These are phyloP conservation scores for Syndactyla subalaris DNA, from an alignment of 2,797 vertebrate genomes.

Conservation along the genomic window DNA sequence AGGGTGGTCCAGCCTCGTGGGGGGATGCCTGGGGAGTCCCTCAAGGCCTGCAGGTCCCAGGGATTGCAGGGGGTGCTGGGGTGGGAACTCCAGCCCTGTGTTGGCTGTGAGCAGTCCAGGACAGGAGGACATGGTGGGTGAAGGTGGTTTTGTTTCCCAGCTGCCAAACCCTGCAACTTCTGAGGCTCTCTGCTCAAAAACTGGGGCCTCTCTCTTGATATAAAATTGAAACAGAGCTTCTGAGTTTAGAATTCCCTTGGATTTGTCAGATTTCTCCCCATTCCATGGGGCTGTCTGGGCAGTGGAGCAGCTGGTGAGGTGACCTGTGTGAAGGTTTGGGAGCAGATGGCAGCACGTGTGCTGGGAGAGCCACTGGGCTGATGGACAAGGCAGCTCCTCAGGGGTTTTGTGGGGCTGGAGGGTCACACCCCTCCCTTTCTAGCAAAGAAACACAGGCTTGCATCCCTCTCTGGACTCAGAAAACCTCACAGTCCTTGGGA, in stretches of 20 bases:
- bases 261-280: neutral
- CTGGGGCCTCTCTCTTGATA: neutral
- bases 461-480: neutral
- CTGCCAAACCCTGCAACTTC: neutral
- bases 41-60: neutral
- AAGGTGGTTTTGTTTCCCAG: neutral
- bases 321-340: neutral
- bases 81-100: rapidly evolving
- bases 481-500: neutral
- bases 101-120: neutral
- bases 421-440: neutral
- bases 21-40: neutral
- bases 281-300: neutral
- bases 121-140: rapidly evolving
- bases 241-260: neutral
- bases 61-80: neutral
- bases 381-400: neutral
- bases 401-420: neutral
- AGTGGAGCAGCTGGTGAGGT: neutral
- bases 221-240: neutral
- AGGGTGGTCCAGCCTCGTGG: neutral
- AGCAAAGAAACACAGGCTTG: neutral
- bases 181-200: neutral
- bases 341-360: neutral
- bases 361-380: neutral